A percentile compares a stretch with the other conserved stretches of the same genome.
Conservation (phyloP, 2,888 invertebrate species). For the Zootermopsis nevadensis region DNA sequence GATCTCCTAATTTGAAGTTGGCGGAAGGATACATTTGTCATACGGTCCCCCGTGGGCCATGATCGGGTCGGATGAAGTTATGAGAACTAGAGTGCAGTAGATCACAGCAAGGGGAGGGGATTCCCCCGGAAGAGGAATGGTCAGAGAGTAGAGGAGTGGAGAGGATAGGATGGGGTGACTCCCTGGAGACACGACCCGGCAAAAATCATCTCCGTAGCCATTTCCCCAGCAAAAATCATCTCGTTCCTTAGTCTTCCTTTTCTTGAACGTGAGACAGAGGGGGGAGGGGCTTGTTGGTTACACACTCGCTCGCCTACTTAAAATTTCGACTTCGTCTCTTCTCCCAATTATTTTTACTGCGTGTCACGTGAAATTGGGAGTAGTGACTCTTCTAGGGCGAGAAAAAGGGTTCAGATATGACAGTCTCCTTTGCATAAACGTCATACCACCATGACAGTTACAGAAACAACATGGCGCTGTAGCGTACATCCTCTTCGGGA, state of each 20-base stretch:
- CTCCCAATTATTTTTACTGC: slow-evolving; percentile 10
- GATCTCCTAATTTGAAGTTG: slow-evolving; percentile 64
- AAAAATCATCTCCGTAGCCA: slow-evolving; percentile 60
- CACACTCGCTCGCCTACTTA: neutral
- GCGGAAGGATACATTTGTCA: slow-evolving; percentile 67
- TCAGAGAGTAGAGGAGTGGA: slow-evolving; percentile 41
- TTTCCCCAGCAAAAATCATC: slow-evolving; percentile 60
- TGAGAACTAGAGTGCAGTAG: slow-evolving; percentile 64
- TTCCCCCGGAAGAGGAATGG: slow-evolving; percentile 48
- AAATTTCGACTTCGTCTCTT: slow-evolving; percentile 8
- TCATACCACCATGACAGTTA: no score
- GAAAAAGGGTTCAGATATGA: no score
- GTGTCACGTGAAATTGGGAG: neutral
- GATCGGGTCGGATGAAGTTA: slow-evolving; percentile 67
- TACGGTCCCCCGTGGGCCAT: slow-evolving; percentile 65
- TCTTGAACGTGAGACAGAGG: slow-evolving; percentile 23
- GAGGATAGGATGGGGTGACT: slow-evolving; percentile 42
- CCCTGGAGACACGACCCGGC: slow-evolving; percentile 52
- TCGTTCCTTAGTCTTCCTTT: slow-evolving; percentile 53
- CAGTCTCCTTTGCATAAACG: no score
- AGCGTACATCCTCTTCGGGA: no score
- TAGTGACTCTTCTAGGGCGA: neutral
- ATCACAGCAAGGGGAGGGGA: slow-evolving; percentile 58
- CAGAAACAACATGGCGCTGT: no score
- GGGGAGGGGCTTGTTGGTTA: neutral